phyloP scores from a whole-genome alignment of 2,888 invertebrate species.

The Noctua janthe region DNA sequence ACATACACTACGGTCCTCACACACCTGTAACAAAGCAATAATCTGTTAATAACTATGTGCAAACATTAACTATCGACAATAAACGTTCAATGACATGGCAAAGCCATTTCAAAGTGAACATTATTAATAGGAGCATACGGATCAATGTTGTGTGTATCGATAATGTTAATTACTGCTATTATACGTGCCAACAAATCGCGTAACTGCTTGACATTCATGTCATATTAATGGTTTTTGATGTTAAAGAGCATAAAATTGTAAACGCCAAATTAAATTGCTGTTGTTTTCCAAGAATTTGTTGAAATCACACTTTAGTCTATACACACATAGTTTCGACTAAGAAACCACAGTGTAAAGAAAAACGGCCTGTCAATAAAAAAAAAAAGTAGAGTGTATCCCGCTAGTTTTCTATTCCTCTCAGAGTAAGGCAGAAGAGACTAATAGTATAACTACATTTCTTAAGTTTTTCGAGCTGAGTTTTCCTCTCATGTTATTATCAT shows the following conservation, averaged over 20 bases:
- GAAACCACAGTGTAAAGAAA: background rate
- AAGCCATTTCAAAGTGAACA: slow-evolving; percentile 36
- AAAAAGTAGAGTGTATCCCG: background rate
- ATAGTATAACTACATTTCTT: background rate
- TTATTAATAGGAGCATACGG: slow-evolving; percentile 24
- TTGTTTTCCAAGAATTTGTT: slow-evolving; percentile 3
- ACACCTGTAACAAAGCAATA: slow-evolving; percentile 70
- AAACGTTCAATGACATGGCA: slow-evolving; percentile 28
- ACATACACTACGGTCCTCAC: slow-evolving; percentile 50
- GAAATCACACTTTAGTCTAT: background rate
- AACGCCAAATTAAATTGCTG: slow-evolving; percentile 6
- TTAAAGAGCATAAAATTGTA: slow-evolving; percentile 17
- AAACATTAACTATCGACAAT: slow-evolving; percentile 41
- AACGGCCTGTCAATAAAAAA: background rate
- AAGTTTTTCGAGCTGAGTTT: background rate
- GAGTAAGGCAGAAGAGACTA: background rate
- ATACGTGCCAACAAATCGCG: slow-evolving; percentile 40
- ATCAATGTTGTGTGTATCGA: slow-evolving; percentile 39
- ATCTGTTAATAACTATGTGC: slow-evolving; percentile 36
- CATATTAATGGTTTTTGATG: slow-evolving; percentile 32
- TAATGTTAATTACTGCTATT: slow-evolving; percentile 28
- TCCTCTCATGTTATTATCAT: background rate
- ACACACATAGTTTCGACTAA: background rate
- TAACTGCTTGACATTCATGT: slow-evolving; percentile 29
- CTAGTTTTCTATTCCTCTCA: background rate